Percentiles rank a stretch among this genome's conserved stretches.
Evolutionary conservation across 2,797 vertebrate genomes (phyloP).

Genomic region (Setipinna tenuifilis): DNA sequence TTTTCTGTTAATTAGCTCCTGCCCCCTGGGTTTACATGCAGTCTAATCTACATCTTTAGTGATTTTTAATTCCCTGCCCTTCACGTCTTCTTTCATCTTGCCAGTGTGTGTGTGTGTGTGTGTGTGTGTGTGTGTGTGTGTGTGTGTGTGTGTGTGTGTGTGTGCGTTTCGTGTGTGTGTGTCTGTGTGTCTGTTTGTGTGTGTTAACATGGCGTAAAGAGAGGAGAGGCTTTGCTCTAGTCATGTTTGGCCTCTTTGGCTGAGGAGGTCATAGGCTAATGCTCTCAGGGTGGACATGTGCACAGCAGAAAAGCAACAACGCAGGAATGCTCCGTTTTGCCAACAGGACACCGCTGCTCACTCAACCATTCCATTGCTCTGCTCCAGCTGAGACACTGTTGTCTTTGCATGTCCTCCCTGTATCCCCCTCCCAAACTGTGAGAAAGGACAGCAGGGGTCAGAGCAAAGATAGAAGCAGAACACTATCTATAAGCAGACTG

Average conservation of each 20-base stretch:
- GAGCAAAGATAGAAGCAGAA: not conserved
- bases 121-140: too few relatives aligned
- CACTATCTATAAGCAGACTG: not conserved
- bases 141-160: too few relatives aligned
- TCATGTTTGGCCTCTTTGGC: not conserved
- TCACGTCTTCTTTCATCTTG: not conserved
- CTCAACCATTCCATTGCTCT: not conserved
- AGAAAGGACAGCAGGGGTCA: conserved; percentile 9
- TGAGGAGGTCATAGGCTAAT: not conserved
- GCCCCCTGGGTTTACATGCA: conserved; percentile 15
- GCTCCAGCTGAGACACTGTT: conserved; percentile 9
- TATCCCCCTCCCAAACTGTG: not conserved
- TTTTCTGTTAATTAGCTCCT: conserved; percentile 15
- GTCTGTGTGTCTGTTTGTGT: too few relatives aligned
- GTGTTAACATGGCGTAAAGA: not conserved
- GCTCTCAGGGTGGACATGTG: conserved; percentile 5
- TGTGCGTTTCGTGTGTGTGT: too few relatives aligned
- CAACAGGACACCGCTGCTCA: not conserved
- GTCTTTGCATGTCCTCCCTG: not conserved
- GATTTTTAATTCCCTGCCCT: not conserved
- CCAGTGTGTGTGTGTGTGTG: too few relatives aligned
- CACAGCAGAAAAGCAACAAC: not conserved
- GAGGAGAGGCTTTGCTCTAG: not conserved
- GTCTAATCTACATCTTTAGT: conserved; percentile 9
- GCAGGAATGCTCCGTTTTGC: not conserved